Conservation (phyloP, 2,888 invertebrate genomes). For the Agrilus biguttatus region DNA sequence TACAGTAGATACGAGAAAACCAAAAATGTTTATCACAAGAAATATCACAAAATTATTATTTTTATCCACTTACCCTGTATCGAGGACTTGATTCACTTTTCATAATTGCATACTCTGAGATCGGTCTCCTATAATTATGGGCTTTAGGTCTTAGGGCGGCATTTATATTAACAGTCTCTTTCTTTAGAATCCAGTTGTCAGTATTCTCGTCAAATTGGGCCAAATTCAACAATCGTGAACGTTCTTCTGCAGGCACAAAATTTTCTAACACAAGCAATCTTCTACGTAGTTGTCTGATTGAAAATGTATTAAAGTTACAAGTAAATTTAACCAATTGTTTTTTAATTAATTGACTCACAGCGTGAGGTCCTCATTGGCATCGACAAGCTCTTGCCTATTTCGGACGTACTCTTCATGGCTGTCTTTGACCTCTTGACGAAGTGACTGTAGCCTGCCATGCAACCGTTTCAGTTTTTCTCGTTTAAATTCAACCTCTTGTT, state of each 20-base stretch:
- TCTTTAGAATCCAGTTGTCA: constrained; percentile 50
- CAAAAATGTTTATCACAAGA: too few relatives aligned
- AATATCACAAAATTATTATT: not conserved
- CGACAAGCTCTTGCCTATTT: constrained; percentile 84
- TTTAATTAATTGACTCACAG: constrained; percentile 29
- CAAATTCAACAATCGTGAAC: constrained; percentile 55
- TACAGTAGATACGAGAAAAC: not conserved
- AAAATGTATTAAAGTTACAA: constrained; percentile 4
- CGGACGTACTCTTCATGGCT: constrained; percentile 77
- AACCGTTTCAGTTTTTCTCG: constrained; percentile 86
- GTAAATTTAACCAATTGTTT: not conserved
- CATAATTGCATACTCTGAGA: constrained; percentile 26
- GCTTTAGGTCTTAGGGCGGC: constrained; percentile 24
- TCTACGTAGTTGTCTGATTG: constrained; percentile 64
- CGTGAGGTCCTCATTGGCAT: constrained; percentile 79
- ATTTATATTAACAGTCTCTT: constrained; percentile 21
- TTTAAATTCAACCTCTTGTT: constrained; percentile 95
- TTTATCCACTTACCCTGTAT: constrained; percentile 23
- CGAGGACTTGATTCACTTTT: constrained; percentile 14
- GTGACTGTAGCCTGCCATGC: constrained; percentile 61
- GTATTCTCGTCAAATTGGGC: constrained; percentile 71
- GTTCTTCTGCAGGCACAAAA: constrained; percentile 75
- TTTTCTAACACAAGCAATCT: constrained; percentile 79
- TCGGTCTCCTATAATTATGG: constrained; percentile 27
- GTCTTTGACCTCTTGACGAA: constrained; percentile 67